These are phyloP conservation scores for Apodemia duryi DNA, from an alignment of 2,888 invertebrate species.

Conservation along the genomic window DNA sequence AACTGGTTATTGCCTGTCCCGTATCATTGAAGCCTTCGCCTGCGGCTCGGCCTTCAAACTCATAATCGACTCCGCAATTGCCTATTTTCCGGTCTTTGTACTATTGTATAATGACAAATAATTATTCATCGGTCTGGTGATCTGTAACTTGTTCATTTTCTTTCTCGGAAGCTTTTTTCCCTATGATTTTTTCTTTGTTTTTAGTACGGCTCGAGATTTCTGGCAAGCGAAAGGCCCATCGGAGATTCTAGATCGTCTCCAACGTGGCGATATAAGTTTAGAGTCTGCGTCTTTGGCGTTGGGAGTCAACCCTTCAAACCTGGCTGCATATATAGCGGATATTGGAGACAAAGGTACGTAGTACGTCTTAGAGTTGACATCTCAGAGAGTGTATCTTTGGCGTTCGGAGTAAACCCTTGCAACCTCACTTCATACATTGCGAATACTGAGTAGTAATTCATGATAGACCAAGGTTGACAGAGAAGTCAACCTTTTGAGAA, in stretches of 20 bases:
- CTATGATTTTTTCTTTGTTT: neutral
- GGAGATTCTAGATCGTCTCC: slow-evolving; percentile 84
- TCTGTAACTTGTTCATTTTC: no score
- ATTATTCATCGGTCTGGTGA: no score
- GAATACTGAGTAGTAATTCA: slow-evolving; percentile 44
- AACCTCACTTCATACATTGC: slow-evolving; percentile 84
- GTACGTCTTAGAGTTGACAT: neutral
- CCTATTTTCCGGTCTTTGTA: no score
- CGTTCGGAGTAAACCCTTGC: slow-evolving; percentile 86
- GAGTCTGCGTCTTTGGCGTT: slow-evolving; percentile 87
- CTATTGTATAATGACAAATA: no score
- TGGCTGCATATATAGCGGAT: slow-evolving; percentile 82
- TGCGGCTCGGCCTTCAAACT: no score
- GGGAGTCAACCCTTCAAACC: slow-evolving; percentile 86
- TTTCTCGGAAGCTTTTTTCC: no score
- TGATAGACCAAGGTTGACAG: no score
- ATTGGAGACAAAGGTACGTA: slow-evolving; percentile 45
- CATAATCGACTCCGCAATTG: no score
- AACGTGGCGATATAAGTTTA: slow-evolving; percentile 85
- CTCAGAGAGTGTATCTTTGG: slow-evolving; percentile 85
- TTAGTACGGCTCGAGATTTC: slow-evolving; percentile 81
- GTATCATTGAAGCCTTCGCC: no score
- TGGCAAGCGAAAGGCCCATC: slow-evolving; percentile 89
- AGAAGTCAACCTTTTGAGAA: slow-evolving; percentile 46
- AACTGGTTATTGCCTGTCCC: no score